phyloP scores from a whole-genome alignment of 2,888 invertebrate species.

The Carpatolechia fugitivella region DNA sequence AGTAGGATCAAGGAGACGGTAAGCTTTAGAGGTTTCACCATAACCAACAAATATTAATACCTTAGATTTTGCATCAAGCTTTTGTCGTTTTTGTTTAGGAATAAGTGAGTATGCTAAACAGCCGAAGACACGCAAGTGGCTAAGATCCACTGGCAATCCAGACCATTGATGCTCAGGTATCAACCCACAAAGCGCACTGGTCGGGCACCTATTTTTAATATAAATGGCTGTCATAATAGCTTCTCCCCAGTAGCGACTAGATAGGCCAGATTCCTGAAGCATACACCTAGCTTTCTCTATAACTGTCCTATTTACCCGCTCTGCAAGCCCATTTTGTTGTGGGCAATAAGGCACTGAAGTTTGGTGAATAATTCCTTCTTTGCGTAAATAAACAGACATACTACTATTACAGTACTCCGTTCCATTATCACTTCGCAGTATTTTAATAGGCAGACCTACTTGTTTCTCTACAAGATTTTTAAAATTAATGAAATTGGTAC shows the following conservation, averaged over 20 bases:
- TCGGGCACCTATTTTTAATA: no score
- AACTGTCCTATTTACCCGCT: no score
- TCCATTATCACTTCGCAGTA: constrained; percentile 10
- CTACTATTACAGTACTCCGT: constrained; percentile 11
- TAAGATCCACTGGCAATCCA: constrained; percentile 2
- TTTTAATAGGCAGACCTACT: constrained; percentile 5
- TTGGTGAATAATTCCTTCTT: no score
- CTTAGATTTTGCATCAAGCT: constrained; percentile 15
- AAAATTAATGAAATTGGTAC: constrained; percentile 11
- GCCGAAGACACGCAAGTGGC: constrained; percentile 19
- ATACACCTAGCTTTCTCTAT: no score
- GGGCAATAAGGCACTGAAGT: no score
- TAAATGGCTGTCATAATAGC: no score
- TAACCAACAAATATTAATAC: constrained; percentile 14
- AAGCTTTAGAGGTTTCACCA: constrained; percentile 17
- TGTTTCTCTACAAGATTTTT: constrained; percentile 12
- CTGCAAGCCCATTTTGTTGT: no score
- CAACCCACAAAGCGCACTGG: no score
- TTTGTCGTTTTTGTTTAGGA: constrained; percentile 6
- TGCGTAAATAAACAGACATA: no score
- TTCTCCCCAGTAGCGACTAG: no score
- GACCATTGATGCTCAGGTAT: no score
- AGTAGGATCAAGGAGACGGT: constrained; percentile 8
- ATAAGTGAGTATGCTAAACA: constrained; percentile 11
- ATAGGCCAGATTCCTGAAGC: no score